These are phyloP conservation scores for Ruditapes philippinarum DNA, from an alignment of 1,140 invertebrate genomes.

Conservation along the genomic window DNA sequence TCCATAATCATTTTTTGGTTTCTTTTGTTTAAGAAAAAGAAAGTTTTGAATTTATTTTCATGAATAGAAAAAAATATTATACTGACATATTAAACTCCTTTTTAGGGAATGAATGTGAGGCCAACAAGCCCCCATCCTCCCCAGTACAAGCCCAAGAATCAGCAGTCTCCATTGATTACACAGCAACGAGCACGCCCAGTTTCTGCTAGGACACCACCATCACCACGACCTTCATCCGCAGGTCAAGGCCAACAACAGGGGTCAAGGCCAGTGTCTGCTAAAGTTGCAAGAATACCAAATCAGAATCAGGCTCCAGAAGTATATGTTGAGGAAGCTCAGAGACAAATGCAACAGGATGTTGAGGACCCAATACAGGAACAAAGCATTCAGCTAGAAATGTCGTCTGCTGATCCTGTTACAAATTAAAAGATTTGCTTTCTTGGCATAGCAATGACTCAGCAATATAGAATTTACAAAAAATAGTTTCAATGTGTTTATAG, in stretches of 20 bases:
- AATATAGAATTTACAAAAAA: slow-evolving; percentile 4
- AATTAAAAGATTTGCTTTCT: not conserved
- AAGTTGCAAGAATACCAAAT: not conserved
- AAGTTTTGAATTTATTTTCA: too few relatives aligned
- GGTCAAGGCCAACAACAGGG: slow-evolving; percentile 43
- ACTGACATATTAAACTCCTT: too few relatives aligned
- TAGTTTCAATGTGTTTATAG: not conserved
- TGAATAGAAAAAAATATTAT: too few relatives aligned
- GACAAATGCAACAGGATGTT: slow-evolving; percentile 2
- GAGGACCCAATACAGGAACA: slow-evolving; percentile 41
- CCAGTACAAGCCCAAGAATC: slow-evolving; percentile 9
- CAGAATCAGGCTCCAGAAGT: not conserved
- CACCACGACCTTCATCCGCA: slow-evolving; percentile 58
- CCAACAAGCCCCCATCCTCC: slow-evolving; percentile 43
- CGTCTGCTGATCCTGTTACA: slow-evolving; percentile 41
- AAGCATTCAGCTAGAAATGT: slow-evolving; percentile 59
- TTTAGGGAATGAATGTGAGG: slow-evolving; percentile 55
- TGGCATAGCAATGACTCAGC: not conserved
- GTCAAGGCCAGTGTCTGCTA: slow-evolving; percentile 57
- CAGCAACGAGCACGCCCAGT: slow-evolving; percentile 54
- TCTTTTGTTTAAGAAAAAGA: too few relatives aligned
- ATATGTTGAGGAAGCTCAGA: not conserved
- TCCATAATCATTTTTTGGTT: too few relatives aligned
- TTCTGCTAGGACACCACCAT: slow-evolving; percentile 57
- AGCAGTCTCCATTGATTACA: slow-evolving; percentile 20